Conservation (phyloP, 2,888 invertebrate genomes). For the Hermaeophaga mercurialis region DNA sequence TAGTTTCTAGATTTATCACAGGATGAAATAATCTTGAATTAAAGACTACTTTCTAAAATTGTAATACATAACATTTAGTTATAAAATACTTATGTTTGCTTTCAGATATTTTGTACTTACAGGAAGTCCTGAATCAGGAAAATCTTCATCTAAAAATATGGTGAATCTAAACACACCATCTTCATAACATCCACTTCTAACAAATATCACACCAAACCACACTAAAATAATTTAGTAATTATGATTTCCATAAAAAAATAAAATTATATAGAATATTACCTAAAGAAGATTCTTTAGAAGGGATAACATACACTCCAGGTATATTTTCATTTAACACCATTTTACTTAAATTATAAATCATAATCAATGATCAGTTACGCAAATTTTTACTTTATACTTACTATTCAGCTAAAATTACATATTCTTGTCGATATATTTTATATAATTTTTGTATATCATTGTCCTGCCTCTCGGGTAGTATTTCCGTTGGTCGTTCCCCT, state of each 20-base stretch:
- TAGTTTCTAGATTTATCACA: conserved; percentile 76
- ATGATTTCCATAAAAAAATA: conserved; percentile 15
- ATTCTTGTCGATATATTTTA: conserved; percentile 83
- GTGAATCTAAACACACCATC: conserved; percentile 91
- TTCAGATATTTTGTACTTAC: conserved; percentile 61
- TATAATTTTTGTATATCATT: conserved; percentile 68
- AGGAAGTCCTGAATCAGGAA: conserved; percentile 83
- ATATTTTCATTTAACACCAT: conserved; percentile 84
- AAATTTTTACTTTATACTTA: conserved; percentile 63
- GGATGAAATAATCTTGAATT: conserved; percentile 88
- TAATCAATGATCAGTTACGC: background rate
- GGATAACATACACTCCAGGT: conserved; percentile 90
- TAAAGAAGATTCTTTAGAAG: conserved; percentile 82
- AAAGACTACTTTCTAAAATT: conserved; percentile 76
- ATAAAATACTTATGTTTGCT: background rate
- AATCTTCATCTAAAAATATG: conserved; percentile 82
- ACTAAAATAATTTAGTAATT: conserved; percentile 61
- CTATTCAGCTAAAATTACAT: conserved; percentile 91
- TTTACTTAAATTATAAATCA: conserved; percentile 66
- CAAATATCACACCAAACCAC: conserved; percentile 91
- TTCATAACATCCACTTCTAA: conserved; percentile 85
- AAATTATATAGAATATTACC: conserved; percentile 67
- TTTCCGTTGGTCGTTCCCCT: conserved; percentile 61
- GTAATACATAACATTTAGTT: background rate
- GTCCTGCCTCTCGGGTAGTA: conserved; percentile 62